Evolutionary conservation across 2,113 vertebrate species (phyloP).

Genomic region (Coreoperca whiteheadi): DNA sequence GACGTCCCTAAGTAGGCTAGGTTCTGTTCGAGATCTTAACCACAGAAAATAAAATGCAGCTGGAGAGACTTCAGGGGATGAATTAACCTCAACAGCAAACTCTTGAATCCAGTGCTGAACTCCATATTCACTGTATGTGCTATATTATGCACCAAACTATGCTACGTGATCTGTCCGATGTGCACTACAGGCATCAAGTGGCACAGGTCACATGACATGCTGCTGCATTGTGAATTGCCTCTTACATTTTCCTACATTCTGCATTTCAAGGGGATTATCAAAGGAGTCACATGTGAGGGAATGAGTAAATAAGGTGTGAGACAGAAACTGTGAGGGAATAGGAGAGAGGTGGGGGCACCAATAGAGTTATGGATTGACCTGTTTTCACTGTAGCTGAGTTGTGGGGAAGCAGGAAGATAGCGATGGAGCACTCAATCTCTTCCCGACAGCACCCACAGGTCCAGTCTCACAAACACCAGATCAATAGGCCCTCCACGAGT

Average conservation of each 20-base stretch:
- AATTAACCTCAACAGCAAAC: neutral
- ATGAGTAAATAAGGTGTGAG: conserved; percentile 3
- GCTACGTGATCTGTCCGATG: neutral
- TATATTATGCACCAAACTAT: neutral
- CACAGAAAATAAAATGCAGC: too few relatives aligned
- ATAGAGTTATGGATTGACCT: conserved; percentile 44
- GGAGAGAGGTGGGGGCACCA: neutral
- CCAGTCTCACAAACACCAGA: conserved; percentile 13
- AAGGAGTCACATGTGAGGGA: neutral
- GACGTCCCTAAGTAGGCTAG: too few relatives aligned
- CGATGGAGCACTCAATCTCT: conserved; percentile 26
- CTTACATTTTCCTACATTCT: neutral
- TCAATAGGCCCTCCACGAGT: conserved; percentile 34
- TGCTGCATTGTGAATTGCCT: neutral
- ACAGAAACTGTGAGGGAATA: neutral
- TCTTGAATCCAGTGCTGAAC: neutral
- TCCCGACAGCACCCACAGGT: conserved; percentile 12
- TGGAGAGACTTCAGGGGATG: neutral
- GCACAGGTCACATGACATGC: too few relatives aligned
- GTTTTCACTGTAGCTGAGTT: conserved; percentile 12
- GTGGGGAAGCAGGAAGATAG: conserved; percentile 9
- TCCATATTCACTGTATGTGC: neutral
- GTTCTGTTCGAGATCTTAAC: too few relatives aligned
- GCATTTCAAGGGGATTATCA: conserved; percentile 6
- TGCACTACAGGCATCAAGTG: neutral